Evolutionary conservation across 2,113 vertebrate species (phyloP).

Genomic region (Brienomyrus longianalis): DNA sequence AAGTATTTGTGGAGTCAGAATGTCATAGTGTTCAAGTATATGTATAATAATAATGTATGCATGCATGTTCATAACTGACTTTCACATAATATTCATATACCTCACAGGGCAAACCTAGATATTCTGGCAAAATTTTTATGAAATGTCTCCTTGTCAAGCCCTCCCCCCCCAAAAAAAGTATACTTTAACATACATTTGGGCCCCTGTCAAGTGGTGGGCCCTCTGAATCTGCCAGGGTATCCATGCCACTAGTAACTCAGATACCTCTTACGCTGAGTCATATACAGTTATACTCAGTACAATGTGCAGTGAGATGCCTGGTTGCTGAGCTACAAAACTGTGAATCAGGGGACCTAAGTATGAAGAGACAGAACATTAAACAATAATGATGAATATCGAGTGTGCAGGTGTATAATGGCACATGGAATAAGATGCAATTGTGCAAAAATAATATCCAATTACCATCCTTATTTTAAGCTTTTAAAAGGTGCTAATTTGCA

Average conservation of each 20-base stretch:
- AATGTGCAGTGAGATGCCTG: neutral
- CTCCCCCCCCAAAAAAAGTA: too few species aligned
- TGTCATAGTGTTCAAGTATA: neutral
- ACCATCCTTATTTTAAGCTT: neutral
- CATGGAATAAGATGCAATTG: neutral
- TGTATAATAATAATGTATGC: neutral
- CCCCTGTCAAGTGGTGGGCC: too few species aligned
- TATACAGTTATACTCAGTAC: neutral
- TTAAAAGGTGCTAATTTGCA: neutral
- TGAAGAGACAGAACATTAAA: neutral
- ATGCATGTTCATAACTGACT: too few species aligned
- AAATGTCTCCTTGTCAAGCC: too few species aligned
- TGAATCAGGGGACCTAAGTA: neutral
- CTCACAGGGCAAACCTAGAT: too few species aligned
- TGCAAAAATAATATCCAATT: neutral
- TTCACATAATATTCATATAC: too few species aligned
- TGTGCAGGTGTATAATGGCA: neutral
- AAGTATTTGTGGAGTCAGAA: constrained; percentile 23
- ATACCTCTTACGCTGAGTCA: too few species aligned
- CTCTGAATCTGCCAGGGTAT: too few species aligned
- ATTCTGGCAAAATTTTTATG: too few species aligned
- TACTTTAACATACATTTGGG: too few species aligned
- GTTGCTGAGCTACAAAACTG: neutral
- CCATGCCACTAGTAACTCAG: too few species aligned
- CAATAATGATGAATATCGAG: neutral